A percentile compares a stretch with the other conserved stretches of the same genome.
Evolutionary conservation across 2,113 vertebrate genomes (phyloP).

Genomic region (Aldabrachelys gigantea): DNA sequence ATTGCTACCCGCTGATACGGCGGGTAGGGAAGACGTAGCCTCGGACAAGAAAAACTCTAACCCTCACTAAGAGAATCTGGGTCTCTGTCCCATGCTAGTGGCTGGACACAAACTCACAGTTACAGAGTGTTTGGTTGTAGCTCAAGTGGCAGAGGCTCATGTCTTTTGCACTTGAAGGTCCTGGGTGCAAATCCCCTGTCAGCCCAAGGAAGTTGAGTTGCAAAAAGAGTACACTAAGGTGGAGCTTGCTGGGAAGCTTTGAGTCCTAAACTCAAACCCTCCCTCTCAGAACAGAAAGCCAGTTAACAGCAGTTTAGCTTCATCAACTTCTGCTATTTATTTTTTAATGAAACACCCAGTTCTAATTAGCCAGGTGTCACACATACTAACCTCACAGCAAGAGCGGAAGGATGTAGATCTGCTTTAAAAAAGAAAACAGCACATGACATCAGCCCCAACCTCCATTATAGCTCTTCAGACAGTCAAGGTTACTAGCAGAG

Average conservation of each 20-base stretch:
- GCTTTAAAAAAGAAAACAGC: not conserved
- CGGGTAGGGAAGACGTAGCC: too few species aligned
- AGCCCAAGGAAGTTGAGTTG: not conserved
- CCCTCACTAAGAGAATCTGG: too few species aligned
- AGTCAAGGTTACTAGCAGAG: not conserved
- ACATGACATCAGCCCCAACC: not conserved
- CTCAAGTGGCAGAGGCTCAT: not conserved
- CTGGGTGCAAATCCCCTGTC: not conserved
- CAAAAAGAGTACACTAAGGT: not conserved
- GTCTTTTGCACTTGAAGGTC: not conserved
- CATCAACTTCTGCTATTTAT: slow-evolving; percentile 19
- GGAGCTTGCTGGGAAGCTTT: not conserved
- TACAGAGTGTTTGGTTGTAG: not conserved
- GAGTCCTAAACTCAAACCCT: not conserved
- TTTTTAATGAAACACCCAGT: slow-evolving; percentile 57
- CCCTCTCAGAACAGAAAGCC: not conserved
- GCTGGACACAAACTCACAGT: not conserved
- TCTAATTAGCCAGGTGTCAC: slow-evolving; percentile 47
- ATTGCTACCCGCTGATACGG: too few species aligned
- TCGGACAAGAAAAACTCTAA: too few species aligned
- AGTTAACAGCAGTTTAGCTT: slow-evolving; percentile 42
- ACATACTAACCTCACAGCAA: not conserved
- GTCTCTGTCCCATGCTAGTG: too few species aligned
- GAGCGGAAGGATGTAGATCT: not conserved
- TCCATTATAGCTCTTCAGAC: not conserved